Evolutionary conservation across 1,140 invertebrate genomes (phyloP), one percentile per base, ranked within the genome.

Genomic region (Dendroctonus valens): DNA sequence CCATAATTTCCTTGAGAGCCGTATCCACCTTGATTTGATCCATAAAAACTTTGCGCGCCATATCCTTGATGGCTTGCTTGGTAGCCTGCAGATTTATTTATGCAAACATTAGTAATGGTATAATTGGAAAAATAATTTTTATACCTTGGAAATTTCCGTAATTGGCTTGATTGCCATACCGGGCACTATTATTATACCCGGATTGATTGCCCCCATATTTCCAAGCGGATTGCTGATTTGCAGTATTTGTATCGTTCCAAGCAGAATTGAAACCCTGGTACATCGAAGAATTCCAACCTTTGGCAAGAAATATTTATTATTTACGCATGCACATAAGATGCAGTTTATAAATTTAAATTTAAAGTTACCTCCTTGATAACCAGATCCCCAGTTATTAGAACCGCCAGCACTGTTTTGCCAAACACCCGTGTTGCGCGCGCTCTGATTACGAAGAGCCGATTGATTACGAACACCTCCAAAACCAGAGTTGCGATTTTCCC

Each of bases 1-100:
- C 40, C 58, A 15, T 69, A 70, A 52, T 65, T 59, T 52, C 69
- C 71, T 65, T 70, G 53, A 44, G 48, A 12, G 9, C 59, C 54
- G 12, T 53, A 54, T 7, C 60, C 51, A 8, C 50, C 41, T 41
- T 63, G 60, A 15, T 26, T 26, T 26, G 48, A 64, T 40, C 64
- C 62, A 48, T 59, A 62, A 41, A 40, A 57, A 46, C 14, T 14
- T 55, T 55, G 53, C 7, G 15, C 9, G 39, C 12, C 12, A 9
- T 58, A 44, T n/a, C 40, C 41, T 42, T 37, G 11, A 14, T 68
- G 66, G 40, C 52, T 61, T 6, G 40, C 15, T 55, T 38, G 26
- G 37, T 55, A 55, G 9, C 53, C 53, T 41, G 39, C 44, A 46
- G 44, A 46, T 46, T 46, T 46, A 26, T 26, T 26, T 26, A 26